Evolutionary conservation across 2,888 invertebrate genomes (phyloP).

Genomic region (Eulithis testata): DNA sequence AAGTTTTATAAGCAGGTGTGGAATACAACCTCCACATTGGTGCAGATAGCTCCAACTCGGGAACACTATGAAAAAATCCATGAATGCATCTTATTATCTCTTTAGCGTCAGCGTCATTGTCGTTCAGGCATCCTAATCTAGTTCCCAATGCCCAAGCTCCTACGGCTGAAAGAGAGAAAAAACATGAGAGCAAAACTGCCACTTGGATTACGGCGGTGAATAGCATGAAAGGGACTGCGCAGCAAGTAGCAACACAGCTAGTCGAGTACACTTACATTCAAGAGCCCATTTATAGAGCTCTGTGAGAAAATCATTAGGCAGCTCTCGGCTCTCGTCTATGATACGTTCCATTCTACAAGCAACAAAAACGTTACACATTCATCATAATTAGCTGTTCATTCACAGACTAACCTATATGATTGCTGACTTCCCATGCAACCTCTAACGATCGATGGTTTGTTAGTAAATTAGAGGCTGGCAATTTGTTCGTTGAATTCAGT

Average conservation of each 20-base stretch:
- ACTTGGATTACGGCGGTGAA: conserved; percentile 42
- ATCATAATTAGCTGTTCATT: conserved; percentile 31
- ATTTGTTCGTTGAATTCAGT: conserved; percentile 34
- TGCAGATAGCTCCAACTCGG: conserved; percentile 89
- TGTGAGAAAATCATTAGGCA: conserved; percentile 88
- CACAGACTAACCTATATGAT: conserved; percentile 25
- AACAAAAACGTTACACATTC: conserved; percentile 52
- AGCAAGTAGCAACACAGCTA: conserved; percentile 40
- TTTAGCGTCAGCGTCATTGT: conserved; percentile 89
- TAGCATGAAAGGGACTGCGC: conserved; percentile 42
- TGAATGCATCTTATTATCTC: conserved; percentile 91
- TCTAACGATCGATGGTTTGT: conserved; percentile 30
- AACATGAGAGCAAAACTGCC: conserved; percentile 42
- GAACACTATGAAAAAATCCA: conserved; percentile 90
- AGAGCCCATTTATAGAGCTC: conserved; percentile 93
- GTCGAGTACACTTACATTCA: conserved; percentile 87
- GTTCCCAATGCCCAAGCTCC: conserved; percentile 92
- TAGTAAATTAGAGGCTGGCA: conserved; percentile 36
- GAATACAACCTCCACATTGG: conserved; percentile 90
- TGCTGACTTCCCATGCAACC: conserved; percentile 24
- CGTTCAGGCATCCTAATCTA: conserved; percentile 89
- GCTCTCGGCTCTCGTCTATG: conserved; percentile 84
- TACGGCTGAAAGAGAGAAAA: conserved; percentile 85
- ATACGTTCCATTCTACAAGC: conserved; percentile 86
- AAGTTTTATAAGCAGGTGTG: conserved; percentile 88